phyloP scores from a whole-genome alignment of 2,113 vertebrate species.

The Dasypus novemcinctus region DNA sequence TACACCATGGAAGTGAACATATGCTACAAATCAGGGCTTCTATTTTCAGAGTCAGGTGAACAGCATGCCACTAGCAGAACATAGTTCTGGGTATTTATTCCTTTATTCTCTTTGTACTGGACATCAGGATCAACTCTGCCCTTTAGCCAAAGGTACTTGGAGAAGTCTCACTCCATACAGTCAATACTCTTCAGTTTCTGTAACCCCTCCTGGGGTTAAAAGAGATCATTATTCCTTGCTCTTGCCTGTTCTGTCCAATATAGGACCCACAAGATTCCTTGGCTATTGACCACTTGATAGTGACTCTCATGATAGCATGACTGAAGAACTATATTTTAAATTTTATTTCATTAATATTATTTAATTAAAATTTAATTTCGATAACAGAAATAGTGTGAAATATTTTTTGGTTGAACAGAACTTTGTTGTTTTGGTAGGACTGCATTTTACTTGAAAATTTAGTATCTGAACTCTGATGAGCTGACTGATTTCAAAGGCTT shows the following conservation, averaged over 20 bases:
- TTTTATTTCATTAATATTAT: not conserved
- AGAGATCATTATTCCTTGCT: not conserved
- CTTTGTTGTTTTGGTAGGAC: not conserved
- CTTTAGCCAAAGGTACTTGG: not conserved
- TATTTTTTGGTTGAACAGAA: not conserved
- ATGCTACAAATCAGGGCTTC: not conserved
- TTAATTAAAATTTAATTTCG: not conserved
- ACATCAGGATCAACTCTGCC: not conserved
- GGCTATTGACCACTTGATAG: not conserved
- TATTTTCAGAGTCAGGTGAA: not conserved
- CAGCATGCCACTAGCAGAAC: not conserved
- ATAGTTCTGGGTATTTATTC: not conserved
- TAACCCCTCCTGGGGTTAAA: not conserved
- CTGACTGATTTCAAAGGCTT: not conserved
- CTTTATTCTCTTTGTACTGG: not conserved
- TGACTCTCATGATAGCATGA: not conserved
- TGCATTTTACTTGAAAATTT: not conserved
- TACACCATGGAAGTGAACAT: not conserved
- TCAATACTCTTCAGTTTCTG: not conserved
- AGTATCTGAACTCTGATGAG: constrained; percentile 9
- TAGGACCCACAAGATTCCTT: not conserved
- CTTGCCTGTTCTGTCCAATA: not conserved
- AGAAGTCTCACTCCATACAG: not conserved
- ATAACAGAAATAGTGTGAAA: not conserved
- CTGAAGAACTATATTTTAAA: not conserved